phyloP scores from a whole-genome alignment of 2,888 invertebrate species.

The Archips xylosteana region DNA sequence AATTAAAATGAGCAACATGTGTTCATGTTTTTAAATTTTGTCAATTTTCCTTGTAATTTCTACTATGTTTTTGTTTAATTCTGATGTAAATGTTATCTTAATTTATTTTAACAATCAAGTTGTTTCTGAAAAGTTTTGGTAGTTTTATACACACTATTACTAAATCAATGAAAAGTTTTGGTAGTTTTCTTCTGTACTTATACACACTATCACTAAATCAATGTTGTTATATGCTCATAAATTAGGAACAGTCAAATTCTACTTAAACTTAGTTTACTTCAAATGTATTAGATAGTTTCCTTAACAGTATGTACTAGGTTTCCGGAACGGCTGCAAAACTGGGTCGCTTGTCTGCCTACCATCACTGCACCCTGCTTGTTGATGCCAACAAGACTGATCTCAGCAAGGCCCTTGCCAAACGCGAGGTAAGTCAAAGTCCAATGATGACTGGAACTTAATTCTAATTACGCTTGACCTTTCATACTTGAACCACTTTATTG shows the following conservation, averaged over 20 bases:
- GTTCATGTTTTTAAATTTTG: conserved; percentile 5
- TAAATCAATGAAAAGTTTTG: no score
- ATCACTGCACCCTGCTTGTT: conserved; percentile 98
- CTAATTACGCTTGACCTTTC: conserved; percentile 23
- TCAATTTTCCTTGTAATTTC: background rate
- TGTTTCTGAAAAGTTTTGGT: no score
- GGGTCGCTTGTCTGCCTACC: conserved; percentile 95
- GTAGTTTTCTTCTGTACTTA: background rate
- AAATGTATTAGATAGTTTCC: conserved; percentile 44
- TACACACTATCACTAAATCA: background rate
- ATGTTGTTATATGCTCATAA: background rate
- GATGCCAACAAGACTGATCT: conserved; percentile 92
- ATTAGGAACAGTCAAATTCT: background rate
- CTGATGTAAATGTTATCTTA: background rate
- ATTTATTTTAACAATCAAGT: no score
- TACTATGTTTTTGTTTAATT: background rate
- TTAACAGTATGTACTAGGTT: conserved; percentile 85
- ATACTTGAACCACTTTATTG: conserved; percentile 30
- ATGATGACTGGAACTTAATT: conserved; percentile 43
- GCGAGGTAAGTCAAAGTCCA: conserved; percentile 86
- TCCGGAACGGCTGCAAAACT: conserved; percentile 98
- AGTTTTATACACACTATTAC: background rate
- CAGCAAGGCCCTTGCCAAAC: conserved; percentile 89
- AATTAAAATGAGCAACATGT: background rate
- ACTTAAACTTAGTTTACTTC: background rate